phyloP scores from a whole-genome alignment of 2,888 invertebrate species.

The Girardia tigrina region DNA sequence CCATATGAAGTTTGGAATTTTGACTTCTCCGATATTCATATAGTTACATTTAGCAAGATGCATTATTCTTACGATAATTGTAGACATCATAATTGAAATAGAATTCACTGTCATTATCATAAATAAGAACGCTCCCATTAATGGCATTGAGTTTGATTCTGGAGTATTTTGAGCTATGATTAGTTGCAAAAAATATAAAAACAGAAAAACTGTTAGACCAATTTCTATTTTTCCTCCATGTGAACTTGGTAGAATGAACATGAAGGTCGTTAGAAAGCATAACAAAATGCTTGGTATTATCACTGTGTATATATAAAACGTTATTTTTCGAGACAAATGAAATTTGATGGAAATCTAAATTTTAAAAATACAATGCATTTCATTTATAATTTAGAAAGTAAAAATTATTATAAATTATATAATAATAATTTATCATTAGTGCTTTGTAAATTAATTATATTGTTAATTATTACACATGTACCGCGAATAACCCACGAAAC shows the following conservation, averaged over 20 bases:
- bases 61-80: conserved; percentile 47
- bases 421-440: too few relatives aligned
- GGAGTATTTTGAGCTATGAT: conserved; percentile 50
- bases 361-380: too few relatives aligned
- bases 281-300: conserved; percentile 48
- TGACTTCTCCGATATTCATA: conserved; percentile 40
- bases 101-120: conserved; percentile 49
- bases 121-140: conserved; percentile 46
- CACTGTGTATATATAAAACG: conserved; percentile 49
- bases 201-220: conserved; percentile 48
- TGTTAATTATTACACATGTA: too few relatives aligned
- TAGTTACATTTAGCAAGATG: conserved; percentile 40
- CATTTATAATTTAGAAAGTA: too few relatives aligned
- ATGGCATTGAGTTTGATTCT: conserved; percentile 48
- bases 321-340: conserved; percentile 42
- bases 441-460: too few relatives aligned
- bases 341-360: conserved; percentile 40
- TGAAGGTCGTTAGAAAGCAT: conserved; percentile 46
- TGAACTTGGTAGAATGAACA: conserved; percentile 47
- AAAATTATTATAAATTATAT: too few relatives aligned
- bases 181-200: conserved; percentile 49
- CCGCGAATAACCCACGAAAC: too few relatives aligned
- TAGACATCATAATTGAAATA: conserved; percentile 47
- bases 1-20: conserved; percentile 42
- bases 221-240: conserved; percentile 49